These are phyloP conservation scores for Temnothorax longispinosus DNA, from an alignment of 1,140 invertebrate genomes.

Conservation along the genomic window DNA sequence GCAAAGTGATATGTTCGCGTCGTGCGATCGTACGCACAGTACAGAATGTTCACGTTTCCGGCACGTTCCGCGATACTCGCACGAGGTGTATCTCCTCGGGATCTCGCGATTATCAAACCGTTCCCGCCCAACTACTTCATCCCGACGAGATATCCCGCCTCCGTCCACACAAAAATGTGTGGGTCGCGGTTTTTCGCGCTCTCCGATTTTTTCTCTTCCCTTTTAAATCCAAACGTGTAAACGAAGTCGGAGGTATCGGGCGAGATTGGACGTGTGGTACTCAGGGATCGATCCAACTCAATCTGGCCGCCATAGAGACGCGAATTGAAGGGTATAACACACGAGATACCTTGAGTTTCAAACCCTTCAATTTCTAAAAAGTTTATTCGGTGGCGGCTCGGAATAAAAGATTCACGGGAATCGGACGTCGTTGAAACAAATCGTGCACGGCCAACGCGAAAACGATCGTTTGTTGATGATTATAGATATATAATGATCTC, in stretches of 20 bases:
- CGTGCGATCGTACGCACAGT: background rate
- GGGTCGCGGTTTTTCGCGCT: background rate
- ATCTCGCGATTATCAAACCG: background rate
- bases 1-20: conserved; percentile 58
- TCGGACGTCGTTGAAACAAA: background rate
- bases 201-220: background rate
- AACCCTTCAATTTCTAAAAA: conserved; percentile 13
- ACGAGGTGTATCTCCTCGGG: background rate
- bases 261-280: conserved; percentile 18
- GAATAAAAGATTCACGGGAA: conserved; percentile 22
- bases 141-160: background rate
- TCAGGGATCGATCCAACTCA: background rate
- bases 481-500: background rate
- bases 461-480: background rate
- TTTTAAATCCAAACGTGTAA: background rate
- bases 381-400: background rate
- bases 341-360: background rate
- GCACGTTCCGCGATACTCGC: background rate
- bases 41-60: background rate
- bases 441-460: background rate
- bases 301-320: conserved; percentile 23
- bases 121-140: background rate
- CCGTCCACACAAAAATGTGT: background rate
- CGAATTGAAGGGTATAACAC: background rate
- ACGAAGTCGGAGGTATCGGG: background rate